Conservation (phyloP, 2,113 vertebrate genomes). For the Myodes glareolus region DNA sequence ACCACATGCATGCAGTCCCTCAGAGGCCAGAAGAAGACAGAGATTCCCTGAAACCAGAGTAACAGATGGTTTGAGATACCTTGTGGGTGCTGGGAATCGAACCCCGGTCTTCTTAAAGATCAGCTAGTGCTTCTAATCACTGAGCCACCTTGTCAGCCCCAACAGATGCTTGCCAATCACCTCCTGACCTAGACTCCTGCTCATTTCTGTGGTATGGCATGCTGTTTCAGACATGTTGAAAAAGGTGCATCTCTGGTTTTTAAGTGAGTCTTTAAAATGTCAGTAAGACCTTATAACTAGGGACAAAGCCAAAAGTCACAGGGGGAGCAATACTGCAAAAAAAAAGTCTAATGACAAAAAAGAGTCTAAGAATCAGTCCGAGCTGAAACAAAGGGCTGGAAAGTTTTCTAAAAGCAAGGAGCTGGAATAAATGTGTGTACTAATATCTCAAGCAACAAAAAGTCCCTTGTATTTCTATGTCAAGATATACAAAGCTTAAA, state of each 20-base stretch:
- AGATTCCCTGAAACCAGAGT: neutral
- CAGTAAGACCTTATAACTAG: neutral
- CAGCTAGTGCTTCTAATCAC: neutral
- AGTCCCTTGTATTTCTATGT: neutral
- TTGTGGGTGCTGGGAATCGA: neutral
- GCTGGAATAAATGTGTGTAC: neutral
- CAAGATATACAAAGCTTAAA: neutral
- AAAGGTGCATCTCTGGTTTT: neutral
- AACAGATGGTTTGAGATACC: neutral
- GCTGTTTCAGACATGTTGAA: neutral
- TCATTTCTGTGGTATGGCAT: neutral
- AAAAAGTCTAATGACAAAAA: no score
- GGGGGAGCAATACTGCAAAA: neutral
- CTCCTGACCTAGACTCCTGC: neutral
- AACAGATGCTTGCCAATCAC: neutral
- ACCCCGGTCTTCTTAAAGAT: neutral
- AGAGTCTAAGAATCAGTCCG: neutral
- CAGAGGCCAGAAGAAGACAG: no score
- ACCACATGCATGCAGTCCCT: neutral
- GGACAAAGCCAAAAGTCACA: neutral
- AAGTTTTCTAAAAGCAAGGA: neutral
- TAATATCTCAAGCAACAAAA: neutral
- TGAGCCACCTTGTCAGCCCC: neutral
- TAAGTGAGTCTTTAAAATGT: neutral
- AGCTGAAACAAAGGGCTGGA: neutral